phyloP scores from a whole-genome alignment of 1,140 invertebrate genomes.

The Drosophila kepulauana region DNA sequence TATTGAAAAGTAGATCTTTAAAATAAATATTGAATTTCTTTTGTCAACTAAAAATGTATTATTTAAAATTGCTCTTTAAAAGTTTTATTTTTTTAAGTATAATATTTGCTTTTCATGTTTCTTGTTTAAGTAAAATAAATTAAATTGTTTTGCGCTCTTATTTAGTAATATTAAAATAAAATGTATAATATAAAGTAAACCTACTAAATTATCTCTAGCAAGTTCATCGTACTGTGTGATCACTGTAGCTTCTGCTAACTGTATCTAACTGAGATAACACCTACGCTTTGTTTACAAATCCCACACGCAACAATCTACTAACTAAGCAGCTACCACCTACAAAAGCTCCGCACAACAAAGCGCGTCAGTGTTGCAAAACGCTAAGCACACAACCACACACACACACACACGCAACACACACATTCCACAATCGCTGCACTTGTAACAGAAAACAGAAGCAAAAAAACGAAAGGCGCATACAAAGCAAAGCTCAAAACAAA shows the following conservation, averaged over 20 bases:
- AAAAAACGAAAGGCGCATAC: constrained; percentile 46
- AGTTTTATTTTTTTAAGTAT: no score
- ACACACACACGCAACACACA: neutral
- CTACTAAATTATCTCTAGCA: no score
- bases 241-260: constrained; percentile 4
- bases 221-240: neutral
- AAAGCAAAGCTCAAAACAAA: constrained; percentile 65
- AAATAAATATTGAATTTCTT: no score
- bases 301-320: constrained; percentile 10
- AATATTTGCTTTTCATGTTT: no score
- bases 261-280: constrained; percentile 17
- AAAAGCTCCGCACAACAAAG: constrained; percentile 24
- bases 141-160: no score
- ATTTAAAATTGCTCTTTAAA: no score
- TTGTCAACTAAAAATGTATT: no score
- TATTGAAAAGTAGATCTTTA: no score
- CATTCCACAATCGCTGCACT: constrained; percentile 68
- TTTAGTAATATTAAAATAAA: no score
- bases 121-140: no score
- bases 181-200: no score
- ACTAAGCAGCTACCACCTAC: neutral
- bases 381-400: constrained; percentile 19
- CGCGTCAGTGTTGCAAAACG: constrained; percentile 68
- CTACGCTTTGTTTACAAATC: constrained; percentile 29
- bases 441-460: constrained; percentile 40